A percentile compares a stretch with the other conserved stretches of the same genome.
Conservation (phyloP, 2,113 vertebrate genomes). For the Silurus asotus region DNA sequence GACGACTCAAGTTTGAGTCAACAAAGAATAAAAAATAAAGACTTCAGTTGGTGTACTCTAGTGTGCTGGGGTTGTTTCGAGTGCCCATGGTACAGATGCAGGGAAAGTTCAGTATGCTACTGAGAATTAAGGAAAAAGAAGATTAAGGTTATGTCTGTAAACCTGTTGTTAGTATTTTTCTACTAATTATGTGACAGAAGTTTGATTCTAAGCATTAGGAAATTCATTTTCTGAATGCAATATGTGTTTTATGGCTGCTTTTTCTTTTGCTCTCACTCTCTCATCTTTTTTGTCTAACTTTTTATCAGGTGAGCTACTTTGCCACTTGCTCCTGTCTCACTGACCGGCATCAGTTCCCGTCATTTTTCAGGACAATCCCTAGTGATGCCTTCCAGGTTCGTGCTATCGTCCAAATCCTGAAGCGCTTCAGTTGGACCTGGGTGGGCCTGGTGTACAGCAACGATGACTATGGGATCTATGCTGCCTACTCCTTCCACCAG, state of each 20-base stretch:
- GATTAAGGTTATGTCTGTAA: not conserved
- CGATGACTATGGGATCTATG: slow-evolving; percentile 66
- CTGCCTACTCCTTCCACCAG: slow-evolving; percentile 55
- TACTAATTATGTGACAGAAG: not conserved
- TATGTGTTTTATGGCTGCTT: not conserved
- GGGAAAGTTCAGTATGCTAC: not conserved
- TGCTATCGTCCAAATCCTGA: slow-evolving; percentile 59
- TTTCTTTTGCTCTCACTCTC: not conserved
- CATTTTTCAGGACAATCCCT: slow-evolving; percentile 62
- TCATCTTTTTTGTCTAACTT: not conserved
- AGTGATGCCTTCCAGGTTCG: slow-evolving; percentile 60
- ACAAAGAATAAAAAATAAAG: too few species aligned
- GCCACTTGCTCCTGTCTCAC: slow-evolving; percentile 58
- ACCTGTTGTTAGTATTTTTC: not conserved
- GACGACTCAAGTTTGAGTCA: too few species aligned
- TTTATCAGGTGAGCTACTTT: slow-evolving; percentile 56
- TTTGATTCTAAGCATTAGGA: not conserved
- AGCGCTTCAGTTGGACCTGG: slow-evolving; percentile 64
- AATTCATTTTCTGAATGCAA: not conserved
- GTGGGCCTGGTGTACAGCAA: slow-evolving; percentile 63
- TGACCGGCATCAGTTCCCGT: slow-evolving; percentile 50
- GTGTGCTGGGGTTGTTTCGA: slow-evolving; percentile 61
- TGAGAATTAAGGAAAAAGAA: not conserved
- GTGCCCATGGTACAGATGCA: slow-evolving; percentile 63
- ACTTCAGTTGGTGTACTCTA: slow-evolving; percentile 41